Conservation (phyloP, 2,888 invertebrate genomes). For the Cyaniris semiargus region DNA sequence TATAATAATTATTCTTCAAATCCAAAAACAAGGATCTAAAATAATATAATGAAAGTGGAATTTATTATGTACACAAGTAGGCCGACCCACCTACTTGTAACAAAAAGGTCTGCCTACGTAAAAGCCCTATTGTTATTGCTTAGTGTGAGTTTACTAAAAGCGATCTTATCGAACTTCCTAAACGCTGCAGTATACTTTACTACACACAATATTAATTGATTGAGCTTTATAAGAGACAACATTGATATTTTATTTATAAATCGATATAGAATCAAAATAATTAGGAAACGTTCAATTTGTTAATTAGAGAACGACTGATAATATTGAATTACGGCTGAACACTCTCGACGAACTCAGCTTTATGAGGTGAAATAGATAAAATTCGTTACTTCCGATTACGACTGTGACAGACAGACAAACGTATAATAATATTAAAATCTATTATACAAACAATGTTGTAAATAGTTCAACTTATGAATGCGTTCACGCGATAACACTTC, state of each 20-base stretch:
- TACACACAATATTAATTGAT: neutral
- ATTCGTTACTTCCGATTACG: no score
- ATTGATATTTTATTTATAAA: neutral
- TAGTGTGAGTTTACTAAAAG: conserved; percentile 61
- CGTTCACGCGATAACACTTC: conserved; percentile 3
- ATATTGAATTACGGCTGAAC: no score
- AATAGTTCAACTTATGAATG: neutral
- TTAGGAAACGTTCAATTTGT: no score
- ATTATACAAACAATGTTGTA: neutral
- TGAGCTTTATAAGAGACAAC: neutral
- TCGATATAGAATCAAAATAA: neutral
- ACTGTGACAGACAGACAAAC: neutral
- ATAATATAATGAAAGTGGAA: conserved; percentile 33
- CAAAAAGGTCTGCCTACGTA: conserved; percentile 64
- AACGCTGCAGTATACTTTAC: conserved; percentile 19
- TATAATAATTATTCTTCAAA: neutral
- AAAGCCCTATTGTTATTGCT: conserved; percentile 72
- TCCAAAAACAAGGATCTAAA: neutral
- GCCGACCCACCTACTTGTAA: conserved; percentile 50
- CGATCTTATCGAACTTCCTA: conserved; percentile 56
- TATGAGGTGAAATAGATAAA: no score
- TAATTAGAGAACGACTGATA: no score
- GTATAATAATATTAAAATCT: neutral
- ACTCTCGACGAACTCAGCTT: no score
- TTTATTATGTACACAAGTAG: conserved; percentile 55